These are phyloP conservation scores for Penaeus japonicus DNA, from an alignment of 1,140 invertebrate genomes.

Conservation along the genomic window DNA sequence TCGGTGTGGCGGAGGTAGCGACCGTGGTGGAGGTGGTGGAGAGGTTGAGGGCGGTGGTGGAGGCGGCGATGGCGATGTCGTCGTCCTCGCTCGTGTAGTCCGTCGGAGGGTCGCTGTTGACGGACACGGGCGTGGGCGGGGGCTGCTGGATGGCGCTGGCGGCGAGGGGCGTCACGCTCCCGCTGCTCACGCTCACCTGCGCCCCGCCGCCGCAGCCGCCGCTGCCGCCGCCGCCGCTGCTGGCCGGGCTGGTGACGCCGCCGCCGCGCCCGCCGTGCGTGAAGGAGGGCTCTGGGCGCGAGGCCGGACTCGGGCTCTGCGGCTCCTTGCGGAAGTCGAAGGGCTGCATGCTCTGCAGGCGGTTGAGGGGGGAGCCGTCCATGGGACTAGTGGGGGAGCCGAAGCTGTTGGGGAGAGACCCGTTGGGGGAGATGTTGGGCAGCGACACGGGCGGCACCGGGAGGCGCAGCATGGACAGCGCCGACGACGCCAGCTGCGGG, in stretches of 20 bases:
- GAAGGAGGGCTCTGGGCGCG: constrained; percentile 51
- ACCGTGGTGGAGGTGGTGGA: constrained; percentile 55
- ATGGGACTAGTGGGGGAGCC: constrained; percentile 53
- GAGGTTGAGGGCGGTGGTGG: constrained; percentile 53
- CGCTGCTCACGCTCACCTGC: constrained; percentile 36
- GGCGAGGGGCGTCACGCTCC: constrained; percentile 32
- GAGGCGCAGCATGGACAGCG: constrained; percentile 56
- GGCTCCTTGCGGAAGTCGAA: constrained; percentile 88
- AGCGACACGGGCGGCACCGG: constrained; percentile 71
- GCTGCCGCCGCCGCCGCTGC: constrained; percentile 26
- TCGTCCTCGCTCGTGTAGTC: constrained; percentile 50
- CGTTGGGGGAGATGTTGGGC: constrained; percentile 69
- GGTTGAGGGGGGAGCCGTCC: constrained; percentile 77
- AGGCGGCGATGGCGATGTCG: constrained; percentile 34
- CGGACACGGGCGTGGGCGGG: constrained; percentile 42
- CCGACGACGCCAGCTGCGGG: constrained; percentile 57
- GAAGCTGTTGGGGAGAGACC: constrained; percentile 65
- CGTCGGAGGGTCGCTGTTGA: constrained; percentile 47
- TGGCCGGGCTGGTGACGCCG: constrained; percentile 38
- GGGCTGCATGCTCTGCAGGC: constrained; percentile 93
- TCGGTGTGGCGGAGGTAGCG: constrained; percentile 43
- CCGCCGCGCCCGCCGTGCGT: constrained; percentile 60
- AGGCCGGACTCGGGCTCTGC: constrained; percentile 64
- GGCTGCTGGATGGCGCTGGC: constrained; percentile 32
- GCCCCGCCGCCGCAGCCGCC: neutral